Evolutionary conservation across 2,797 vertebrate genomes (phyloP).

Genomic region (Periparus ater): DNA sequence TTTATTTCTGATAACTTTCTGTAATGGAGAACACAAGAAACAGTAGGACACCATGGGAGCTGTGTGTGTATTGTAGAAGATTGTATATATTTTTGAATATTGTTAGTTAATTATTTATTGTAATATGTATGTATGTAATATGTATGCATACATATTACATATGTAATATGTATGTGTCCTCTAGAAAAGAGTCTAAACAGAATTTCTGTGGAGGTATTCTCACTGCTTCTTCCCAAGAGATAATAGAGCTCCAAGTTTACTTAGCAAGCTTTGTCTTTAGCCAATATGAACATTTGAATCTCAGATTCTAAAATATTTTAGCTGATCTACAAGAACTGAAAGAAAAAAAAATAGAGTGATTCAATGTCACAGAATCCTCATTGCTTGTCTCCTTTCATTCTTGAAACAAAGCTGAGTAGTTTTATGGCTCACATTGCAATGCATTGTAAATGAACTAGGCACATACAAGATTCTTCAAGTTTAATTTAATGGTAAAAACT

Average conservation of each 20-base stretch:
- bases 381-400: neutral
- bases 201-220: neutral
- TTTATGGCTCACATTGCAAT: neutral
- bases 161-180: neutral
- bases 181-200: neutral
- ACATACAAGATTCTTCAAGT: neutral
- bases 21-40: neutral
- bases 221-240: neutral
- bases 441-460: neutral
- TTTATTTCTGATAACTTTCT: neutral
- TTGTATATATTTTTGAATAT: too few relatives aligned
- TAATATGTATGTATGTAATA: too few relatives aligned
- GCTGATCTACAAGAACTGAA: neutral
- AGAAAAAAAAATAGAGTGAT: neutral
- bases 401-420: neutral
- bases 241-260: neutral
- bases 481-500: neutral
- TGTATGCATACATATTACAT: too few relatives aligned
- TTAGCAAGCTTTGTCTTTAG: neutral
- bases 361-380: neutral
- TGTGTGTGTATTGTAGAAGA: neutral
- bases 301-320: neutral
- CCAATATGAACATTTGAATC: neutral
- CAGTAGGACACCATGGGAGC: neutral
- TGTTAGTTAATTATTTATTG: too few relatives aligned